These are phyloP conservation scores for Drosophila tropicalis DNA, from an alignment of 1,140 invertebrate species.

Conservation along the genomic window DNA sequence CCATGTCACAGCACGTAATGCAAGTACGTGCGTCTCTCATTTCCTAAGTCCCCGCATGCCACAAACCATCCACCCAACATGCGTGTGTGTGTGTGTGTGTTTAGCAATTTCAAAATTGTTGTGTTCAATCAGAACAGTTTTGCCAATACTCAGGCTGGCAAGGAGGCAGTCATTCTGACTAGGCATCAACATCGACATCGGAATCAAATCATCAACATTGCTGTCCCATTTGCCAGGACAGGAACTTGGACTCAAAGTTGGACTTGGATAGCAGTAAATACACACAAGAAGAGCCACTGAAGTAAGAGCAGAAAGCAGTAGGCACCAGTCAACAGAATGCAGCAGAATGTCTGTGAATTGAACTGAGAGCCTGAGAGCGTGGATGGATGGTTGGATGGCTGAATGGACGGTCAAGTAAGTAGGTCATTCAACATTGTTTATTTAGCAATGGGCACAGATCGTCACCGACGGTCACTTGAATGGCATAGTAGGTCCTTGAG, in stretches of 20 bases:
- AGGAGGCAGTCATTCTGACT: constrained; percentile 20
- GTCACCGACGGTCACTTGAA: too few species aligned
- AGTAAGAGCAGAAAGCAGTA: constrained; percentile 9
- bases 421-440: constrained; percentile 46
- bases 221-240: constrained; percentile 17
- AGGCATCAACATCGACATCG: constrained; percentile 22
- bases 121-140: constrained; percentile 72
- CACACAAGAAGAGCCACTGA: neutral
- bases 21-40: constrained; percentile 46
- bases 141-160: constrained; percentile 46
- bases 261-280: constrained; percentile 8
- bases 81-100: constrained; percentile 40
- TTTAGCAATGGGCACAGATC: constrained; percentile 24
- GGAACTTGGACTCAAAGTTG: constrained; percentile 6
- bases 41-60: neutral
- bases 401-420: constrained; percentile 34
- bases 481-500: too few species aligned
- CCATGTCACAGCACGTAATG: constrained; percentile 70
- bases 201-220: constrained; percentile 48
- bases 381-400: constrained; percentile 18
- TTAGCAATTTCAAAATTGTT: constrained; percentile 77
- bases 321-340: neutral
- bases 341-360: constrained; percentile 25
- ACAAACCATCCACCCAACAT: too few species aligned
- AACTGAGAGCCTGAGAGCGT: constrained; percentile 41